These are phyloP conservation scores for Pipistrellus nathusii DNA, from an alignment of 2,797 vertebrate genomes.

Conservation along the genomic window DNA sequence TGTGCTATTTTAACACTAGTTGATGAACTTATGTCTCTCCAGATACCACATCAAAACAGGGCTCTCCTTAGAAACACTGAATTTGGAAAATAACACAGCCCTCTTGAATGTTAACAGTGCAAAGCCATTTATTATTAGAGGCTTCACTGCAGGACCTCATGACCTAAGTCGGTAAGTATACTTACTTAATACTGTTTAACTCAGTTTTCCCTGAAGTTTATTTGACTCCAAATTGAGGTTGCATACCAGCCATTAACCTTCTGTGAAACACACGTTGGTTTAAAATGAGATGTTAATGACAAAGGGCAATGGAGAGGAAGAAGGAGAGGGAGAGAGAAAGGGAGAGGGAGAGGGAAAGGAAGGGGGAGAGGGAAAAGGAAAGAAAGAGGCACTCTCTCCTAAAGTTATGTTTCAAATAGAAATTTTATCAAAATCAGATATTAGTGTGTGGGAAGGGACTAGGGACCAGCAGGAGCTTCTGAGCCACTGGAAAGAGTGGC, in stretches of 20 bases:
- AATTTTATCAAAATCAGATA: slow-evolving; percentile 48
- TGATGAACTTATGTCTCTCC: not conserved
- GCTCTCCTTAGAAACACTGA: not conserved
- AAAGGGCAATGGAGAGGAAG: slow-evolving; percentile 31
- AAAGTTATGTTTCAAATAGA: slow-evolving; percentile 21
- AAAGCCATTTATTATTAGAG: not conserved
- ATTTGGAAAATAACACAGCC: not conserved
- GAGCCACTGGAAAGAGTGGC: slow-evolving; percentile 10
- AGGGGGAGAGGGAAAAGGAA: not conserved
- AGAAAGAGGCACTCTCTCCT: not conserved
- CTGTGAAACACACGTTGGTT: slow-evolving; percentile 31
- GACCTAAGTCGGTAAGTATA: not conserved
- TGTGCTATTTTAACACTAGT: not conserved
- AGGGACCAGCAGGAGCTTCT: not conserved
- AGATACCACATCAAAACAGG: not conserved
- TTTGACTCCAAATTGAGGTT: slow-evolving; percentile 53
- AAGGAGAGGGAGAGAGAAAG: not conserved
- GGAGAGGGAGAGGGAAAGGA: not conserved
- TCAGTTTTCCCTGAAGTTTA: slow-evolving; percentile 51
- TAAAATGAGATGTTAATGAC: slow-evolving; percentile 68
- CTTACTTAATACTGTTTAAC: slow-evolving; percentile 49
- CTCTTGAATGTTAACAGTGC: not conserved
- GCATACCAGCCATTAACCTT: slow-evolving; percentile 66
- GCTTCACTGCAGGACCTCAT: not conserved
- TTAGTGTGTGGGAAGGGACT: slow-evolving; percentile 12